Conservation (phyloP, 2,113 vertebrate genomes). For the Tor tambroides region DNA sequence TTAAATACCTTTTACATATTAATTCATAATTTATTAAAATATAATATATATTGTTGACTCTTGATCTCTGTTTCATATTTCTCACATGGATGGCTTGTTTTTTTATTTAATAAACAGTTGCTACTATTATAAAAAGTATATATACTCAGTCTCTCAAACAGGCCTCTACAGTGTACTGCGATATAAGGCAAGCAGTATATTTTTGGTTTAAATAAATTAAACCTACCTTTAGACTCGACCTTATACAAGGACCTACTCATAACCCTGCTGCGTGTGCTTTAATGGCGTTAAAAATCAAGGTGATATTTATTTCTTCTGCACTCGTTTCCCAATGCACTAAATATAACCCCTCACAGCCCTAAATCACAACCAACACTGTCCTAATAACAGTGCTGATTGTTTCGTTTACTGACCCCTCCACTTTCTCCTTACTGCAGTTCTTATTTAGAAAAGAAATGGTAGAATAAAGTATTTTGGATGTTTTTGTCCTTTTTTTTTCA, state of each 20-base stretch:
- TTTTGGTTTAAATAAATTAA: neutral
- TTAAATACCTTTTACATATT: too few species aligned
- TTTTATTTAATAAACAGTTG: neutral
- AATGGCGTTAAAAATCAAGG: neutral
- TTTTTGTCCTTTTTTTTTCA: neutral
- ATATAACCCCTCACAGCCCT: neutral
- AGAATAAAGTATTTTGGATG: too few species aligned
- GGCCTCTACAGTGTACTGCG: neutral
- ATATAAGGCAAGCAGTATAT: neutral
- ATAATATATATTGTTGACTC: neutral
- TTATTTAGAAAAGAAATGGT: too few species aligned
- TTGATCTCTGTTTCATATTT: too few species aligned
- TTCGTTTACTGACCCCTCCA: neutral
- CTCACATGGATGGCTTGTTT: neutral
- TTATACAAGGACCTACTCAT: constrained; percentile 6
- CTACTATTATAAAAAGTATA: too few species aligned
- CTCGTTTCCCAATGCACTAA: neutral
- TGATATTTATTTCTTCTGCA: neutral
- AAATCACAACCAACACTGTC: neutral
- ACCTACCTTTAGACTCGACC: neutral
- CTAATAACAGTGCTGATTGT: constrained; percentile 1
- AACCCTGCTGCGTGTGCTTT: neutral
- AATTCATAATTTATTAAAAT: too few species aligned
- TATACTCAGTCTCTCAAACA: constrained; percentile 24
- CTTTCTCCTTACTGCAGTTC: too few species aligned